A percentile compares a stretch with the other conserved stretches of the same genome.
phyloP scores from a whole-genome alignment of 2,797 vertebrate species.

The Aselliscus stoliczkanus region DNA sequence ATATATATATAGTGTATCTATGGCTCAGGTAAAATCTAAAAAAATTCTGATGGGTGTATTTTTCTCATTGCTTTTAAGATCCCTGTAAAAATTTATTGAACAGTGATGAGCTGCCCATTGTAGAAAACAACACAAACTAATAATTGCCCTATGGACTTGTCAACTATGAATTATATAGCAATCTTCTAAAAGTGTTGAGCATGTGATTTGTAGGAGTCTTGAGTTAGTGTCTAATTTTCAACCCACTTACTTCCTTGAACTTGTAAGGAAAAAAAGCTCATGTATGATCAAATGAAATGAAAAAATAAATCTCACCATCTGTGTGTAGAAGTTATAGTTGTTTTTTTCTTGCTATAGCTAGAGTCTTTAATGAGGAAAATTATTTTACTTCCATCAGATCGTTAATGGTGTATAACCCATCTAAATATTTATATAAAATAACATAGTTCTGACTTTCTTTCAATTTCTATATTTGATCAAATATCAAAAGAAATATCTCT shows the following conservation, averaged over 20 bases:
- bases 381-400: background rate
- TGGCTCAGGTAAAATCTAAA: background rate
- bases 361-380: background rate
- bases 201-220: constrained; percentile 4
- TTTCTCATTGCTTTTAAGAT: background rate
- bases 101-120: background rate
- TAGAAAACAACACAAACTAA: background rate
- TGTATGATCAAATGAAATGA: background rate
- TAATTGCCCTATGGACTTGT: background rate
- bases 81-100: background rate
- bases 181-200: background rate
- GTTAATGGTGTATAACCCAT: background rate
- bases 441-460: background rate
- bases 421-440: background rate
- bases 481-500: background rate
- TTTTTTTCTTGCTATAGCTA: background rate
- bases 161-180: background rate
- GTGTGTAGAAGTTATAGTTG: background rate
- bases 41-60: background rate
- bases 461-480: background rate
- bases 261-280: background rate
- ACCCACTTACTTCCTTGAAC: background rate
- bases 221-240: background rate
- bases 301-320: constrained; percentile 3
- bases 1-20: background rate